Evolutionary conservation across 2,888 invertebrate genomes (phyloP).

Genomic region (Lithodes maja): DNA sequence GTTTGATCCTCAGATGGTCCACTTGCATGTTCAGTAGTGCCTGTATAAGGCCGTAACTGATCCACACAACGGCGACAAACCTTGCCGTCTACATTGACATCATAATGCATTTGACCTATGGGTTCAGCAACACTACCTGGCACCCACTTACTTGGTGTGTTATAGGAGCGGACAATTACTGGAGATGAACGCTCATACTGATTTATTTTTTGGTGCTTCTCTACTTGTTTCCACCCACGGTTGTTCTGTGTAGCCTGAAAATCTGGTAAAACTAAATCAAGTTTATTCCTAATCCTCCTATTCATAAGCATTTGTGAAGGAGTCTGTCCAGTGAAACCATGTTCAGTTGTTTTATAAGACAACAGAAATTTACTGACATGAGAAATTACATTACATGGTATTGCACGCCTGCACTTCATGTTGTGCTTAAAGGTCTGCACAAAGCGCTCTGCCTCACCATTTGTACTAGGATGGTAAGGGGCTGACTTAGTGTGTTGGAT

Average conservation of each 20-base stretch:
- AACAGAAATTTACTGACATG: slow-evolving; percentile 12
- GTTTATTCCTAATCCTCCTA: slow-evolving; percentile 5
- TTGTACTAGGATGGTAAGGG: slow-evolving; percentile 70
- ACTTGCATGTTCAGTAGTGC: no score
- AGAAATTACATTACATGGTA: not conserved
- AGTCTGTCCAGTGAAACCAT: not conserved
- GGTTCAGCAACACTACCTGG: no score
- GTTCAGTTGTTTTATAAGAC: slow-evolving; percentile 21
- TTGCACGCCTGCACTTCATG: slow-evolving; percentile 47
- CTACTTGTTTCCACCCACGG: slow-evolving; percentile 8
- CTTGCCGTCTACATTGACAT: no score
- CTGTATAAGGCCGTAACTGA: no score
- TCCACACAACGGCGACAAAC: no score
- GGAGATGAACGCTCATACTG: not conserved
- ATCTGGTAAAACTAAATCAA: slow-evolving; percentile 16
- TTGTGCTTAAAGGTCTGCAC: slow-evolving; percentile 70
- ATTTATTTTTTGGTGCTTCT: slow-evolving; percentile 6
- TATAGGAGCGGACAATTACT: not conserved
- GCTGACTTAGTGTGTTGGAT: slow-evolving; percentile 67
- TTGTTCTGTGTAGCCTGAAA: not conserved
- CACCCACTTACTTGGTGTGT: no score
- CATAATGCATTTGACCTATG: no score
- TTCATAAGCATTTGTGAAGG: slow-evolving; percentile 23
- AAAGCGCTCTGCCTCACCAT: slow-evolving; percentile 71
- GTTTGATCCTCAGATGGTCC: no score